phyloP scores from a whole-genome alignment of 1,140 invertebrate species.

The Drosophila orena region DNA sequence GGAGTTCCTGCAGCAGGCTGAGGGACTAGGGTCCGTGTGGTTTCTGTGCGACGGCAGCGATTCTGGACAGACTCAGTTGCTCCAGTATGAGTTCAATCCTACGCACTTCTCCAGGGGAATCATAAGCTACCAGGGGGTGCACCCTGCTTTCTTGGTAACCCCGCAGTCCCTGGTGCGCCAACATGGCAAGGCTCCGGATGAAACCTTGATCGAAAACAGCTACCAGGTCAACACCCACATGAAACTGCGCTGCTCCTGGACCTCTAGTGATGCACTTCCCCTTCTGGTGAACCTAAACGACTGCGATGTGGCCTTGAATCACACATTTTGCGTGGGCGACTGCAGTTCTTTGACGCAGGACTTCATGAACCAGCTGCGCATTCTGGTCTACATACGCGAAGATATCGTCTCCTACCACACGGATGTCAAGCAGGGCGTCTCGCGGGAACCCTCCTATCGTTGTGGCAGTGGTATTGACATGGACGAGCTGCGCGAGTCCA shows the following conservation, averaged over 20 bases:
- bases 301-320: constrained; percentile 64
- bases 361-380: constrained; percentile 74
- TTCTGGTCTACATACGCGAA: constrained; percentile 72
- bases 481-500: constrained; percentile 69
- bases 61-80: constrained; percentile 52
- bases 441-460: constrained; percentile 60
- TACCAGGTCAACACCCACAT: constrained; percentile 74
- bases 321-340: constrained; percentile 66
- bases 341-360: constrained; percentile 62
- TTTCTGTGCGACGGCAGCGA: constrained; percentile 73
- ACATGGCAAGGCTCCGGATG: constrained; percentile 21
- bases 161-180: constrained; percentile 53
- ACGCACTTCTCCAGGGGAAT: constrained; percentile 64
- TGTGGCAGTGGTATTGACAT: constrained; percentile 75
- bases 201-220: constrained; percentile 73
- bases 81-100: constrained; percentile 66
- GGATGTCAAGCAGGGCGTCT: constrained; percentile 31
- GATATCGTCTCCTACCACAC: constrained; percentile 68
- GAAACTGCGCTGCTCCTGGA: constrained; percentile 58
- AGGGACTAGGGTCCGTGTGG: constrained; percentile 73
- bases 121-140: constrained; percentile 59
- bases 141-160: constrained; percentile 54
- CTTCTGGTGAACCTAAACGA: constrained; percentile 58
- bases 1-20: constrained; percentile 53
- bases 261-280: constrained; percentile 41